These are phyloP conservation scores for Gymnoscopelus braueri DNA, from an alignment of 2,797 vertebrate species.

Conservation along the genomic window DNA sequence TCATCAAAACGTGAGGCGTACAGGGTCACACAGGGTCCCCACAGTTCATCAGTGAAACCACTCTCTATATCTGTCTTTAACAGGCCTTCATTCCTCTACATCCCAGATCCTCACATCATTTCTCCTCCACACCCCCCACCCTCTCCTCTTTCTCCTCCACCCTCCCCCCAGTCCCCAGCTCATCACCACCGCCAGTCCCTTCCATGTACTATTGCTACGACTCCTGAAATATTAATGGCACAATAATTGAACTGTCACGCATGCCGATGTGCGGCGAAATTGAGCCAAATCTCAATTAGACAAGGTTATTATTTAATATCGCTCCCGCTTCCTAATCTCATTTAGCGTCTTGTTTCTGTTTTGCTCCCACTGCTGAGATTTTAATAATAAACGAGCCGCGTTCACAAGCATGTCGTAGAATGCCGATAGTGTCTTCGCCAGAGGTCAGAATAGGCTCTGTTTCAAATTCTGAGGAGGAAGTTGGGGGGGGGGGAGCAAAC, in stretches of 20 bases:
- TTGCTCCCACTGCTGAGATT: slow-evolving; percentile 41
- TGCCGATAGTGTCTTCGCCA: slow-evolving; percentile 21
- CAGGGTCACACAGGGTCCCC: slow-evolving; percentile 48
- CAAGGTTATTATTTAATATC: slow-evolving; percentile 71
- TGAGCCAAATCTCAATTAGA: slow-evolving; percentile 72
- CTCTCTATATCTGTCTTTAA: slow-evolving; percentile 43
- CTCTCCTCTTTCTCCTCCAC: slow-evolving; percentile 26
- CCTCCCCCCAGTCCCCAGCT: slow-evolving; percentile 26
- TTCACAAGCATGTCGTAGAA: slow-evolving; percentile 22
- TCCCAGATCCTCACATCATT: slow-evolving; percentile 18
- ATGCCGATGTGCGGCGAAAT: slow-evolving; percentile 60
- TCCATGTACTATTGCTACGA: slow-evolving; percentile 26
- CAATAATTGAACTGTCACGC: slow-evolving; percentile 71
- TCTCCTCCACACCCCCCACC: slow-evolving; percentile 10
- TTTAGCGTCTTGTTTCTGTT: slow-evolving; percentile 61
- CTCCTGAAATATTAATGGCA: slow-evolving; percentile 71
- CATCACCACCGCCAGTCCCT: slow-evolving; percentile 16
- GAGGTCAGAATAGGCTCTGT: slow-evolving; percentile 37
- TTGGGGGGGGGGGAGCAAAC: too few relatives aligned
- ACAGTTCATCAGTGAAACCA: slow-evolving; percentile 57
- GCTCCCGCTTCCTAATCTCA: slow-evolving; percentile 67
- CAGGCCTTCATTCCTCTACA: slow-evolving; percentile 36
- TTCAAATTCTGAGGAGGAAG: slow-evolving; percentile 11
- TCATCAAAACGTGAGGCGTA: slow-evolving; percentile 62
- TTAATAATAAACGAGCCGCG: slow-evolving; percentile 71